phyloP scores from a whole-genome alignment of 1,140 invertebrate species.

The Xylocopa sonorina region DNA sequence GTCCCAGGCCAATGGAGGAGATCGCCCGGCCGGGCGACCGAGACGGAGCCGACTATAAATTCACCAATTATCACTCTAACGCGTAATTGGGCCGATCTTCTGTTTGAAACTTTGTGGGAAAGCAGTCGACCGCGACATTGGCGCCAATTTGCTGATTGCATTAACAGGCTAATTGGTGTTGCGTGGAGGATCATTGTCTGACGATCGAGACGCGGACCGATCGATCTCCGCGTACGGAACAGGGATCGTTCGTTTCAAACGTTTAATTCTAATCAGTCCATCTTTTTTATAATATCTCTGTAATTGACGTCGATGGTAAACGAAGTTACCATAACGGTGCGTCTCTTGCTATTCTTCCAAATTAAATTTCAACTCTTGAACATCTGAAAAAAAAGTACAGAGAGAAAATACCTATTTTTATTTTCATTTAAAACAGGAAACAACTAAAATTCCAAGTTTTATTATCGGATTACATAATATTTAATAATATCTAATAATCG shows the following conservation, averaged over 20 bases:
- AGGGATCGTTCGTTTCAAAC: background rate
- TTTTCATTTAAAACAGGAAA: too few species aligned
- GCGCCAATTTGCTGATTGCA: constrained; percentile 76
- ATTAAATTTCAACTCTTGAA: too few species aligned
- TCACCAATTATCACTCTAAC: constrained; percentile 76
- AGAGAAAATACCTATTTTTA: too few species aligned
- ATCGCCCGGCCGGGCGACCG: constrained; percentile 53
- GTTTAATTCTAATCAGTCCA: too few species aligned
- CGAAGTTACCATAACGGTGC: too few species aligned
- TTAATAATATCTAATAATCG: too few species aligned
- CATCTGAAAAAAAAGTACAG: too few species aligned
- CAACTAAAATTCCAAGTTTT: too few species aligned
- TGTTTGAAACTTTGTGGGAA: constrained; percentile 74
- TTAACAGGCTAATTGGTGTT: constrained; percentile 47
- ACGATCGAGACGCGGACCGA: background rate
- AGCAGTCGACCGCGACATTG: constrained; percentile 75
- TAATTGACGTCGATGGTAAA: too few species aligned
- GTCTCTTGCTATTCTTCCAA: too few species aligned
- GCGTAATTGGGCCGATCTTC: constrained; percentile 73
- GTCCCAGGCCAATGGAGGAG: constrained; percentile 68
- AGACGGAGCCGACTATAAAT: constrained; percentile 71
- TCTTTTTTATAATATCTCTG: too few species aligned
- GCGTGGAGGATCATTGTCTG: constrained; percentile 33
- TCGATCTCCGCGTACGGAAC: background rate
- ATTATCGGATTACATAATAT: too few species aligned